Conservation (phyloP, 1,140 invertebrate genomes). For the Gryllus bimaculatus region DNA sequence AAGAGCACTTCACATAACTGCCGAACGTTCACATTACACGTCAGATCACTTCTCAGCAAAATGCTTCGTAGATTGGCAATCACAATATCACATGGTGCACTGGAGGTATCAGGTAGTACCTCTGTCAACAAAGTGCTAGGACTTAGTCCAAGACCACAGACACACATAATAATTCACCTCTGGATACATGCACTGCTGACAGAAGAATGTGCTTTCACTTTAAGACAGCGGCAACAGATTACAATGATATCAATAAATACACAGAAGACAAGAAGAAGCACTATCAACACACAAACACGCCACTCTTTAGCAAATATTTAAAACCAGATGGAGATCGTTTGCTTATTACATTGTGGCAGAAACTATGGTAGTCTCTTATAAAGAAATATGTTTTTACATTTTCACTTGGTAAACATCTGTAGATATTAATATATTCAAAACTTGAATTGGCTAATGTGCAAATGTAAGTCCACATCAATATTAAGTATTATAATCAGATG, state of each 20-base stretch:
- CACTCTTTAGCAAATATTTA: not conserved
- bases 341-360: not conserved
- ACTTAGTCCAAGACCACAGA: not conserved
- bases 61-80: constrained; percentile 19
- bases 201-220: not conserved
- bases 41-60: constrained; percentile 11
- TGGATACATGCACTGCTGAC: not conserved
- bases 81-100: constrained; percentile 22
- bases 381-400: too few species aligned
- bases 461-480: too few species aligned
- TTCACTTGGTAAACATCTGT: too few species aligned
- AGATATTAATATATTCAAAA: too few species aligned
- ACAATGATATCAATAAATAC: not conserved
- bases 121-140: not conserved
- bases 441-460: too few species aligned
- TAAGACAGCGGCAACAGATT: not conserved
- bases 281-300: not conserved
- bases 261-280: not conserved
- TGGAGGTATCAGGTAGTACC: not conserved
- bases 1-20: constrained; percentile 40
- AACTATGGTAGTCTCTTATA: too few species aligned
- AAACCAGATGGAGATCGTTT: not conserved
- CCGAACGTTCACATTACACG: constrained; percentile 19
- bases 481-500: too few species aligned
- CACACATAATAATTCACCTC: not conserved